Evolutionary conservation across 2,797 vertebrate species (phyloP), one percentile per base, ranked within the genome.

Genomic region (Sebastes hubbsi): DNA sequence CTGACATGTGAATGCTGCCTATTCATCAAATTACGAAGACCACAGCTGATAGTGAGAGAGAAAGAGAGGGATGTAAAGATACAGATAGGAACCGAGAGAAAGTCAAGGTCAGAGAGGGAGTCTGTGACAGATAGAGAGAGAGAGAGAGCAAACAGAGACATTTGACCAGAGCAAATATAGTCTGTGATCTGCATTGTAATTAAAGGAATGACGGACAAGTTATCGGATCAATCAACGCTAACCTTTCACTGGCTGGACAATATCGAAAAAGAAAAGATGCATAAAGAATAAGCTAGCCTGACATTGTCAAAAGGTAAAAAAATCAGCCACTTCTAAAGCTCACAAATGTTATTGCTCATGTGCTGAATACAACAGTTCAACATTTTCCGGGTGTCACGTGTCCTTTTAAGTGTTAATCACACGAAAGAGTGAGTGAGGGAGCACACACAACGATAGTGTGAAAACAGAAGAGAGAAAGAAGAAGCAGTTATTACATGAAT

Each of bases 121-220:
- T 56, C 25, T 1, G 30, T 20, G 80, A 32, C 30, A 49, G 42
- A 46, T 6, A 46, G 42, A n/a, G 8, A 18, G 42, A 18, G 42
- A 52, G 42, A 46, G 42, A 49, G 42, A 20, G 42, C 16, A 49
- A 49, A 32, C 52, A 22, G 59, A 52, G 78, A 75, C n/a, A 52
- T 85, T 65, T 85, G 83, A 86, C 70, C 74, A 18, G 49, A 49
- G 75, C 82, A 82, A 84, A 88, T 82, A 73, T 55, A 67, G 49
- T 22, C 68, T 89, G 81, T 87, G 81, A 85, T 85, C 77, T 81
- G 77, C 76, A 77, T 84, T 4, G 20, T 79, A 85, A 91, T 89
- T 72, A 77, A 87, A 83, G 11, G 32, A 65, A 56, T 56, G 75
- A 81, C 36, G 1, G 72, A 78, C 70, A 58, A 55, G 49, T 27